Evolutionary conservation across 2,888 invertebrate genomes (phyloP), one percentile per base, ranked within the genome.

Genomic region (Leuctra nigra): DNA sequence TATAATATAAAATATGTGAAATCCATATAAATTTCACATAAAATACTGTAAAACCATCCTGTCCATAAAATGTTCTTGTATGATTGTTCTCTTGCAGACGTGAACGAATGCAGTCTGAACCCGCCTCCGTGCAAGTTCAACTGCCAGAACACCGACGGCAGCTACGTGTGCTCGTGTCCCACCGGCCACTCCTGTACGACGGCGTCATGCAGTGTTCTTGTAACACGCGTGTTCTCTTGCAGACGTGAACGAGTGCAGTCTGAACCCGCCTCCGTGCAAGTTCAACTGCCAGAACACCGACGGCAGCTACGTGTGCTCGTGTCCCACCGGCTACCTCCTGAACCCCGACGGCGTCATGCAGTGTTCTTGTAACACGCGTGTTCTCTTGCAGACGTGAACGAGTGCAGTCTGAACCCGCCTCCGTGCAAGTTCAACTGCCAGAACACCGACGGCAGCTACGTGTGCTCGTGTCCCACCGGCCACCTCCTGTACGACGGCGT

Each of bases 211-310:
- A 75, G 82, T 23, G 91, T 91, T 69, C 72, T 90, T n/a, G n/a
- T n/a, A n/a, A n/a, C n/a, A n/a, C n/a, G n/a, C n/a, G n/a, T n/a
- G n/a, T n/a, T n/a, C n/a, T n/a, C n/a, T n/a, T n/a, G n/a, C n/a
- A n/a, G n/a, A n/a, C n/a, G n/a, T n/a, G 61, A 88, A 91, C 70
- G 91, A 91, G 73, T 91, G 91, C 68, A 75, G 77, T n/a, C 82
- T 83, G 1, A 84, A 82, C 24, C 79, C 83, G 62, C 85, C 91
- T 69, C 79, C 86, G 3, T 90, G 89, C 68, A 85, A 86, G 68
- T 86, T 87, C 70, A 81, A 78, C 59, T 90, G 90, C 67, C 74
- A 81, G 61, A 90, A 90, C 66, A 89, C 87, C 0, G 82, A 84
- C 62, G 90, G 90, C 16, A 87, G 87, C 58, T 89, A 86, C 66